Base-by-base conservation (phyloP, 2,797 vertebrate genomes). In the Sebastes vulpes region DNA sequence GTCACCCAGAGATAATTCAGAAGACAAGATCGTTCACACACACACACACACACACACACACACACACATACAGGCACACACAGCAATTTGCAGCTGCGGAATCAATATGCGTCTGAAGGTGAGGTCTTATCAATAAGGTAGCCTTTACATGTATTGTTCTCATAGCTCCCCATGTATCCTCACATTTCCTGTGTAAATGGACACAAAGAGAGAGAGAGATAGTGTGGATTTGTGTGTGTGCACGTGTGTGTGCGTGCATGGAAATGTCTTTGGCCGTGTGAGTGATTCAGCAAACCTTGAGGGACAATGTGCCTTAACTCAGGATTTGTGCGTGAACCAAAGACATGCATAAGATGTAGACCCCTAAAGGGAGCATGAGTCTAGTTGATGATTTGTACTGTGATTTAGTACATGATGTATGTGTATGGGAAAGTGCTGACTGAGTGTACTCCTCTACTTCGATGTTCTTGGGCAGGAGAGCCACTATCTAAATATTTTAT, bases 1-100 rank as follows among this genome's bases (percentile, higher is more conserved):
- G 90, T 92, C 87, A 92, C 65, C 84, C 70, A 64, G 79, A 84
- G 88, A 93, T 89, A 90, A 92, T 81, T 77, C 86, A 80, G 66
- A 82, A 75, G 79, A 84, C 79, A 67, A 57, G 75, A 85, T 67
- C 63, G 28, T 82, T 65, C 69, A 73, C 46, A 63, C 65, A 35
- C 64, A 18, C 75, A 58, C 20, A 32, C 59, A 38, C 6, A 42
- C 72, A 42, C 48, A 58, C 64, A 76, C 57, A 65, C 23, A 32
- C 32, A 64, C 29, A 42, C 5, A 42, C 72, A 46, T 11, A 29
- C 58, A 29, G 11, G 29, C 38, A 59, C 64, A 76, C n/a, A 38
- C 32, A 26, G 29, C 1, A 8, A 35, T 79, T 81, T 81, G 68
- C 63, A 83, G 68, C 42, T 18, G 14, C 35, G 42, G 29, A 69